Evolutionary conservation across 2,113 vertebrate species (phyloP).

Genomic region (Melanotaenia duboulayi): DNA sequence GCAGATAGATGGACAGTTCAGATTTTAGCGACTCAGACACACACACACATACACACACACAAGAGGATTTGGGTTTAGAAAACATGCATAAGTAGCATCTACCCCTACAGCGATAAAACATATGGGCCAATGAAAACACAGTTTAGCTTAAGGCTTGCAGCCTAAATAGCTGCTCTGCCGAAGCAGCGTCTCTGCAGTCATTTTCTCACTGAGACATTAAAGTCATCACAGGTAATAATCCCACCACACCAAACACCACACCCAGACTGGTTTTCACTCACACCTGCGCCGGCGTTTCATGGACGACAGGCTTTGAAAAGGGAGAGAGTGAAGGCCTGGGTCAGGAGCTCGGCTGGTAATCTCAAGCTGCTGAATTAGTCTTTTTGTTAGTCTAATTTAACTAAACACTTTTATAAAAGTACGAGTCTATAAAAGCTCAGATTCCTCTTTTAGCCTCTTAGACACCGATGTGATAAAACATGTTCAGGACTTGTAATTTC

Average conservation of each 20-base stretch:
- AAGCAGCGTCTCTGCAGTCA: background rate
- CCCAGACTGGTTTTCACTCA: slow-evolving; percentile 25
- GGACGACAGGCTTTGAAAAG: slow-evolving; percentile 19
- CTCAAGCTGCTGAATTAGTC: slow-evolving; percentile 31
- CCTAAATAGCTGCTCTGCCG: slow-evolving; percentile 27
- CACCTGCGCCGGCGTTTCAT: slow-evolving; percentile 44
- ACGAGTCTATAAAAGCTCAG: too few species aligned
- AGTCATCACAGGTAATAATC: slow-evolving; percentile 3
- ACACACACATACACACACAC: slow-evolving; percentile 57
- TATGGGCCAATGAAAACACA: slow-evolving; percentile 46
- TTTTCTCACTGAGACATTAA: slow-evolving; percentile 9
- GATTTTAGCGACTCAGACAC: slow-evolving; percentile 55
- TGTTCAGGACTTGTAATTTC: too few species aligned
- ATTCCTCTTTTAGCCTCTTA: too few species aligned
- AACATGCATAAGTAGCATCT: slow-evolving; percentile 43
- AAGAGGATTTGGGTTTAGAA: slow-evolving; percentile 55
- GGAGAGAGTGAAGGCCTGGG: slow-evolving; percentile 4
- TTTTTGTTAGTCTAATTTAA: too few species aligned
- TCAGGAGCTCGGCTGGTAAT: slow-evolving; percentile 28
- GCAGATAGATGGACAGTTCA: slow-evolving; percentile 72
- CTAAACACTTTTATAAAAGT: too few species aligned
- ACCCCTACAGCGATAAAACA: background rate
- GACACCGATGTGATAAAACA: too few species aligned
- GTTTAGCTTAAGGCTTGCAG: slow-evolving; percentile 44
- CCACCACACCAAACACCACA: too few species aligned